Evolutionary conservation across 1,140 invertebrate species (phyloP).

Genomic region (Alviniconcha marisindica): DNA sequence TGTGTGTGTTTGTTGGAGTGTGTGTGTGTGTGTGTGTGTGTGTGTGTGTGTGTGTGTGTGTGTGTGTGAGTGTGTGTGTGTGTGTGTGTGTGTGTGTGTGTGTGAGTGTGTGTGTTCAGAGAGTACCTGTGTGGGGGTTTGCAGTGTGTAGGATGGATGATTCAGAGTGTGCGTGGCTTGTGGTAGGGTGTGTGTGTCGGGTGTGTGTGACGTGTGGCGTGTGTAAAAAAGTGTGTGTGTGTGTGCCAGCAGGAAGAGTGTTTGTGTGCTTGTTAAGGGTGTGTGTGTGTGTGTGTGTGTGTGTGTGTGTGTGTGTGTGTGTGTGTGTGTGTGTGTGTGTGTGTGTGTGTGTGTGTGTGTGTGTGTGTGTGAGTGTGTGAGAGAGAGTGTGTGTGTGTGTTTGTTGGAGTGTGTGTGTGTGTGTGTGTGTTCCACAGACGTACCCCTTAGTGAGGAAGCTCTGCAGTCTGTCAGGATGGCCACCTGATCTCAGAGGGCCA

Average conservation of each 20-base stretch:
- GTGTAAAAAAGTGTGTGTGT: not conserved
- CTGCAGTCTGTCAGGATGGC: constrained; percentile 43
- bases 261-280: too few relatives aligned
- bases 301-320: not conserved
- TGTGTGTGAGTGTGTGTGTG: too few relatives aligned
- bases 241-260: too few relatives aligned
- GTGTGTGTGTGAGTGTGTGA: not conserved
- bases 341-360: not conserved
- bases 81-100: not conserved
- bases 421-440: too few relatives aligned
- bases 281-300: not conserved
- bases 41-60: too few relatives aligned
- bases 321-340: not conserved
- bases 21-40: too few relatives aligned
- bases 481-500: not conserved
- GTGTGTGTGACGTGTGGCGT: not conserved
- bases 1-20: not conserved
- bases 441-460: constrained; percentile 45
- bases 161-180: too few relatives aligned
- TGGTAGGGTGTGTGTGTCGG: too few relatives aligned
- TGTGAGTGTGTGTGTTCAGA: not conserved
- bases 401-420: too few relatives aligned
- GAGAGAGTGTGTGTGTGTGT: not conserved
- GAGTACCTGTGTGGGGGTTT: not conserved
- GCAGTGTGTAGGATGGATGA: too few relatives aligned